Percentiles rank a stretch among this genome's conserved stretches.
These are phyloP conservation scores for Dysidea cf. avara DNA, from an alignment of 37 sponge, comb jelly and placozoan species.

Conservation along the genomic window DNA sequence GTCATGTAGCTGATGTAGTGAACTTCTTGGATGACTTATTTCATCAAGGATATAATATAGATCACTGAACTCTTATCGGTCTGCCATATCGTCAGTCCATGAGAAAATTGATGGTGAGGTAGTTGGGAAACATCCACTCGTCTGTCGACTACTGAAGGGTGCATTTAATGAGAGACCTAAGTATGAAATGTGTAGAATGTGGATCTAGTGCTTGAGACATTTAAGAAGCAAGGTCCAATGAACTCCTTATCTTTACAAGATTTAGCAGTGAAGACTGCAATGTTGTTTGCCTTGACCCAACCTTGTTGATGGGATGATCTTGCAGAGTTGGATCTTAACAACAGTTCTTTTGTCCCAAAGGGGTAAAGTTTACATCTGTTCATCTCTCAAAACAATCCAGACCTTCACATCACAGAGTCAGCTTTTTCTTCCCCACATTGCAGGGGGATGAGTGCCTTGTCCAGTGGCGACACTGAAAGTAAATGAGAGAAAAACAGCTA, in stretches of 20 bases:
- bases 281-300: constrained; percentile 2
- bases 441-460: neutral
- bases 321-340: too few relatives aligned
- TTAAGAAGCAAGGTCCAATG: neutral
- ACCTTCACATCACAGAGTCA: too few relatives aligned
- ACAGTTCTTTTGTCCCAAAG: too few relatives aligned
- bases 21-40: neutral
- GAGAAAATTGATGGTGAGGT: too few relatives aligned
- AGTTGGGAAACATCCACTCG: constrained; percentile 21
- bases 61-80: constrained; percentile 11
- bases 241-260: neutral
- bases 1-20: neutral
- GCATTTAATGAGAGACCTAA: constrained; percentile 2
- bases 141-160: constrained; percentile 1
- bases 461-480: too few relatives aligned
- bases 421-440: too few relatives aligned
- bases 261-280: neutral
- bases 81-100: constrained; percentile 14
- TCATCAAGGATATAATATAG: constrained; percentile 16
- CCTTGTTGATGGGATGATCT: too few relatives aligned
- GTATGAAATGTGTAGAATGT: constrained; percentile 5
- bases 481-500: neutral
- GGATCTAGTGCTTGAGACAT: too few relatives aligned
- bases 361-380: too few relatives aligned
- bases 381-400: too few relatives aligned